Evolutionary conservation across 2,888 invertebrate species (phyloP).

Genomic region (Halictus ligatus): DNA sequence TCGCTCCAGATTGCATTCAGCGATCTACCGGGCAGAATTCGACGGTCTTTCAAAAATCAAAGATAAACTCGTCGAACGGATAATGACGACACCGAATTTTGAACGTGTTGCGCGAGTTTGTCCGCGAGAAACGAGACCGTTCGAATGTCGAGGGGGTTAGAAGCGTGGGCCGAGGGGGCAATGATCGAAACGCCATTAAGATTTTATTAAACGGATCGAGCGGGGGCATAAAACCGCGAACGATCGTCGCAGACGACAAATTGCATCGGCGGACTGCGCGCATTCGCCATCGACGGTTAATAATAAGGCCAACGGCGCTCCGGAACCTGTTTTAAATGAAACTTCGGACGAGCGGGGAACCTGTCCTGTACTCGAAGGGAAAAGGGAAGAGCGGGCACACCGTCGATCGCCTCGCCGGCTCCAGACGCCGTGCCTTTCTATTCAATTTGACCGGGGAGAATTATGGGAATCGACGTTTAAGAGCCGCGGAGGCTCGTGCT

Average conservation of each 20-base stretch:
- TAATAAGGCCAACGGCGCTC: conserved; percentile 22
- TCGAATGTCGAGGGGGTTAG: background rate
- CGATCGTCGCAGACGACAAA: conserved; percentile 57
- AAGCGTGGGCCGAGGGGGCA: background rate
- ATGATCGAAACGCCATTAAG: conserved; percentile 27
- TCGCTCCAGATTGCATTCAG: no score
- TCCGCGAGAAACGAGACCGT: background rate
- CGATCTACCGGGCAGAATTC: no score
- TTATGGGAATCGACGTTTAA: background rate
- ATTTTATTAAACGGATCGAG: conserved; percentile 34
- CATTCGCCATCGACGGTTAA: conserved; percentile 38
- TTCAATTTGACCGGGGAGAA: conserved; percentile 18
- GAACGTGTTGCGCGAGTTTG: background rate
- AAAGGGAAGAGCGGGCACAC: background rate
- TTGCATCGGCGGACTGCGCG: conserved; percentile 25
- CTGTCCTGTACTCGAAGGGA: conserved; percentile 27
- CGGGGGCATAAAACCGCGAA: conserved; percentile 28
- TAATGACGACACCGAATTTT: background rate
- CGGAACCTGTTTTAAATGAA: conserved; percentile 53
- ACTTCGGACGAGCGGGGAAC: conserved; percentile 29
- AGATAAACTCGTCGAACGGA: no score
- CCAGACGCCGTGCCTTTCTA: background rate
- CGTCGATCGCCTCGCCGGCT: background rate
- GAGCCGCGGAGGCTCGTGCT: background rate
- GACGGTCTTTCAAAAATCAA: no score